Evolutionary conservation across 2,113 vertebrate species (phyloP).

Genomic region (Deroptyus accipitrinus): DNA sequence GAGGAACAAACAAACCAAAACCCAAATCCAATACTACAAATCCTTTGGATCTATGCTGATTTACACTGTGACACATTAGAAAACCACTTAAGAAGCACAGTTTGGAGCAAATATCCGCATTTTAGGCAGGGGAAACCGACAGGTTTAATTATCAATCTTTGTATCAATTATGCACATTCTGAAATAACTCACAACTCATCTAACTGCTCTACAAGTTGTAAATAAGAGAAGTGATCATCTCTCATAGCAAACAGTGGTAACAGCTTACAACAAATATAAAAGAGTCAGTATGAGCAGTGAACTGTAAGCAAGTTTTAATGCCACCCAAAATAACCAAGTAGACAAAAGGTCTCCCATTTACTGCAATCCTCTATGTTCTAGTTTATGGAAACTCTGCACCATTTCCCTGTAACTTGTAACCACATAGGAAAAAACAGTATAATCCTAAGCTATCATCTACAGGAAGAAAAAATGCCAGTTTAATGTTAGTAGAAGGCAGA

Average conservation of each 20-base stretch:
- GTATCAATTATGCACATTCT: not conserved
- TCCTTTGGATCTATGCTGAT: not conserved
- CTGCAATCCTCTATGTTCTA: not conserved
- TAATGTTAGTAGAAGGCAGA: not conserved
- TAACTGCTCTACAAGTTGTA: not conserved
- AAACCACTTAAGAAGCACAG: not conserved
- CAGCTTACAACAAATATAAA: not conserved
- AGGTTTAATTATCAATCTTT: not conserved
- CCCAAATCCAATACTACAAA: not conserved
- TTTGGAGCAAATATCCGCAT: not conserved
- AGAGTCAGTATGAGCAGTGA: not conserved
- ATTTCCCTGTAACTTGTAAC: not conserved
- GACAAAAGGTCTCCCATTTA: not conserved
- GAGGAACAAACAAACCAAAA: not conserved
- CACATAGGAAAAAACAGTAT: not conserved
- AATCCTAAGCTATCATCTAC: not conserved
- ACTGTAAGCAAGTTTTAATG: not conserved
- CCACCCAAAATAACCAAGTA: not conserved
- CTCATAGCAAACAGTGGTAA: not conserved
- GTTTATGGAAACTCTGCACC: constrained; percentile 16
- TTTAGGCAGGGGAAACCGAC: not conserved
- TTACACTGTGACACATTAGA: not conserved
- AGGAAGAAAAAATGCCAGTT: not conserved
- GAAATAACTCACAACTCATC: not conserved
- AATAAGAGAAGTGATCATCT: not conserved